Evolutionary conservation across 2,888 invertebrate genomes (phyloP), one percentile per base, ranked within the genome.

Genomic region (Zootermopsis nevadensis): DNA sequence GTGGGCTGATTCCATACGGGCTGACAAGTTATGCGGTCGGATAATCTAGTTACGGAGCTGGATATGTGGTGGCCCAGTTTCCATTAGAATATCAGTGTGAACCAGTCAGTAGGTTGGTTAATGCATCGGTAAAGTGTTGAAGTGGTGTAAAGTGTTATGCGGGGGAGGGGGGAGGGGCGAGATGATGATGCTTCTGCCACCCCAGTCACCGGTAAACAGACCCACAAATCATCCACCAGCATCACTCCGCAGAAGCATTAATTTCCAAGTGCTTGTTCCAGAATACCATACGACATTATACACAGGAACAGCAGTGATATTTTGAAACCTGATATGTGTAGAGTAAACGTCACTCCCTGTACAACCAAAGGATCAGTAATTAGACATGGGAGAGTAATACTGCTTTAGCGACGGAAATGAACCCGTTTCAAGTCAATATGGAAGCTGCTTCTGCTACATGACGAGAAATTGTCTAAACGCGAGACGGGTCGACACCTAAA

Each of bases 31-130:
- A 69, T 33, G 69, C 33, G 69, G 69, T 69, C 19, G 33, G 33
- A 31, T 69, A 69, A 69, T 69, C 69, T 33, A 69, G 69, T 69
- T 33, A 69, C 31, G 15, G 12, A 33, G 15, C 31, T 69, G 33
- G 33, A 69, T 69, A 33, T 69, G 69, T 33, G 69, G 33, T 69
- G 69, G 31, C 27, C 30, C 69, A 69, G 33, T 69, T 69, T 69
- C 69, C 69, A 69, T 69, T 69, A 69, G 69, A 69, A 69, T 33
- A 69, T 69, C 69, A 69, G 69, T 69, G 69, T 31, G 69, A 33
- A 48, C 31, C 69, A 22, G 69, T 30, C 27, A 12, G 19, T 69
- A 30, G 22, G 69, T 30, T 69, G 22, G 69, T 30, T 69, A 69
- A 69, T 69, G 69, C 69, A 69, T 7, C 69, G 67, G 67, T 67